Conservation (phyloP, 53 echinoderm and acorn worm species). For the Zoroaster sp. region DNA sequence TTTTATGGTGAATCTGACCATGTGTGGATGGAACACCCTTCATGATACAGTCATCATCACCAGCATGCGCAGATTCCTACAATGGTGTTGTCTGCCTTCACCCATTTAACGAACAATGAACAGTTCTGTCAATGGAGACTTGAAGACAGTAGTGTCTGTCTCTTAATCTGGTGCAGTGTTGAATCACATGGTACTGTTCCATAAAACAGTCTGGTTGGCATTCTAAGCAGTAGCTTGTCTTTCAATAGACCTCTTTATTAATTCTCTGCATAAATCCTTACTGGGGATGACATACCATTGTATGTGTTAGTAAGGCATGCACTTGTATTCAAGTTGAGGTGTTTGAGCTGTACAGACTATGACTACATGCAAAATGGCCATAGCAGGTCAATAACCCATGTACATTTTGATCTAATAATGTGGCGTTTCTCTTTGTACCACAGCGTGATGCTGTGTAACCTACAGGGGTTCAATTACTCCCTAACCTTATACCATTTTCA, state of each 20-base stretch:
- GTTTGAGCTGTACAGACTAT: background rate
- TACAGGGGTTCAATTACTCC: background rate
- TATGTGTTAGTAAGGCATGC: background rate
- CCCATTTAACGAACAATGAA: background rate
- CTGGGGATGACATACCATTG: background rate
- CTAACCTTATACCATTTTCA: background rate
- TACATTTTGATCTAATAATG: background rate
- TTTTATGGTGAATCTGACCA: too few species aligned
- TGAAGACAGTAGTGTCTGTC: background rate
- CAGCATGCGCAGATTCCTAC: too few species aligned
- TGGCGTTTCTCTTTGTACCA: background rate
- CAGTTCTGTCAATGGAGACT: background rate
- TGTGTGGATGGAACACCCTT: too few species aligned
- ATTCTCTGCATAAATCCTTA: background rate
- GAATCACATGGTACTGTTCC: background rate
- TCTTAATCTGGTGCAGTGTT: background rate
- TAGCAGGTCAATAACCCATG: background rate
- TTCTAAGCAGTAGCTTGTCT: background rate
- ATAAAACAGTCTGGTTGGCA: background rate
- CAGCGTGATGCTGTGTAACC: background rate
- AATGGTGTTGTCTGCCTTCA: background rate
- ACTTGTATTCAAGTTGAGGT: background rate
- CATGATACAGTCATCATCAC: too few species aligned
- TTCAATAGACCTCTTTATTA: background rate
- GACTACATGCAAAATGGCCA: background rate